These are phyloP conservation scores for Sceloporus undulatus DNA, from an alignment of 2,113 vertebrate species.

Conservation along the genomic window DNA sequence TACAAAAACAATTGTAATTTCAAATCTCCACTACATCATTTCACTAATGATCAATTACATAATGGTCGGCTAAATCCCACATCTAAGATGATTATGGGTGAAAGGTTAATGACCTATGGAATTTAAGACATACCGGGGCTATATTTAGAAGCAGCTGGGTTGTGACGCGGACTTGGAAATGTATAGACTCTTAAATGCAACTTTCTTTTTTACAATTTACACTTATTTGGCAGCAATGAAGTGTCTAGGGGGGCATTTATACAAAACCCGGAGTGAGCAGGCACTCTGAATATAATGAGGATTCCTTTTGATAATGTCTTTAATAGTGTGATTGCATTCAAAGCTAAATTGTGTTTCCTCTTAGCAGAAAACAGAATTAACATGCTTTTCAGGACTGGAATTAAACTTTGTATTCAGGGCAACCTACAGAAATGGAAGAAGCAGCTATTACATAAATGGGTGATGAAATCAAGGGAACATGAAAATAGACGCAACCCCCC, in stretches of 20 bases:
- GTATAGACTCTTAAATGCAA: background rate
- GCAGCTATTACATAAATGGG: background rate
- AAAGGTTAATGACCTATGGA: slow-evolving; percentile 70
- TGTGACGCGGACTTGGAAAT: slow-evolving; percentile 2
- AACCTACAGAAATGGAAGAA: background rate
- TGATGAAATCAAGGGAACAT: background rate
- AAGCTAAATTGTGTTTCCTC: background rate
- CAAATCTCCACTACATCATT: slow-evolving; percentile 63
- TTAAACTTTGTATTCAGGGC: background rate
- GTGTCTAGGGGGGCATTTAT: background rate
- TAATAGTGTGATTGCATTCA: fast-evolving
- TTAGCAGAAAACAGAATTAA: background rate
- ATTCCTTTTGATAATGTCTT: background rate
- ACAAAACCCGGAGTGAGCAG: background rate
- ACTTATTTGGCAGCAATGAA: slow-evolving; percentile 4
- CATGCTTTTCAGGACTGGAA: background rate
- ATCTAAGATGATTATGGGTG: slow-evolving; percentile 75
- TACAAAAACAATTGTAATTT: slow-evolving; percentile 59
- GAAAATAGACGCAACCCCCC: background rate
- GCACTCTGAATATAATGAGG: background rate
- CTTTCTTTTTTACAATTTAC: background rate
- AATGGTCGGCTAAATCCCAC: slow-evolving; percentile 69
- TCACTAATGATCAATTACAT: slow-evolving; percentile 74
- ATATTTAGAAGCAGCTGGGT: slow-evolving; percentile 58
- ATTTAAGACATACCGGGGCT: slow-evolving; percentile 56